Conservation (phyloP, 2,797 vertebrate genomes). For the Bryconaethiops microstoma region DNA sequence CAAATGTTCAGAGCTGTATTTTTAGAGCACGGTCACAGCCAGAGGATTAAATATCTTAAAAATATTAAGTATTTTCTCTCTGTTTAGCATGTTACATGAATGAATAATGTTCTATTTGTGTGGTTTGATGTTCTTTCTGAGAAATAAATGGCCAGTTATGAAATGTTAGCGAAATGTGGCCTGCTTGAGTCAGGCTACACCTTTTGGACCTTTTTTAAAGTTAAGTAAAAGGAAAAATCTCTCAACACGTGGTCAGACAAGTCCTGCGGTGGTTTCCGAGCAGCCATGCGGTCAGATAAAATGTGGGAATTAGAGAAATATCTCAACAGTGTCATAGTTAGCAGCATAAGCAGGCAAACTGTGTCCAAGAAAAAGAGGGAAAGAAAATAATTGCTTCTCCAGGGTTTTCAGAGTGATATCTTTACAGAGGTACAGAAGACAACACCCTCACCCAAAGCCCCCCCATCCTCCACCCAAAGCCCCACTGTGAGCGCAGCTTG, state of each 20-base stretch:
- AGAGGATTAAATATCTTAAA: not conserved
- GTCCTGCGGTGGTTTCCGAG: constrained; percentile 14
- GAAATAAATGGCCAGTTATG: constrained; percentile 7
- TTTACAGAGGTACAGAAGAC: constrained; percentile 64
- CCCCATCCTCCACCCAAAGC: not conserved
- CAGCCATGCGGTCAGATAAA: constrained; percentile 57
- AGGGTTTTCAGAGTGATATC: constrained; percentile 61
- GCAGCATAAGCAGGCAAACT: constrained; percentile 50
- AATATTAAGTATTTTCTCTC: not conserved
- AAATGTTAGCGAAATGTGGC: constrained; percentile 16
- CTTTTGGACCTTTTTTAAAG: constrained; percentile 7
- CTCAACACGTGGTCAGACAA: constrained; percentile 20
- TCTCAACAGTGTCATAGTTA: constrained; percentile 55
- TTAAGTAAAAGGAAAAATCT: constrained; percentile 12
- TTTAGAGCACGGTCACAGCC: not conserved
- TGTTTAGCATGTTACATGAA: not conserved
- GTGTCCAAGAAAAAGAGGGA: constrained; percentile 69
- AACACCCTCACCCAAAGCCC: constrained; percentile 52
- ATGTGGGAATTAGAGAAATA: constrained; percentile 63
- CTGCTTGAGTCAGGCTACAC: constrained; percentile 10
- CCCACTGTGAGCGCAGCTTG: constrained; percentile 38
- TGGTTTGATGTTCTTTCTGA: not conserved
- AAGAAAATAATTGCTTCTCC: constrained; percentile 67
- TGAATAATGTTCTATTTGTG: no score
- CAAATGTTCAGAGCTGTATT: not conserved